Conservation (phyloP, 2,797 vertebrate genomes). For the Halcyon chelicuti region DNA sequence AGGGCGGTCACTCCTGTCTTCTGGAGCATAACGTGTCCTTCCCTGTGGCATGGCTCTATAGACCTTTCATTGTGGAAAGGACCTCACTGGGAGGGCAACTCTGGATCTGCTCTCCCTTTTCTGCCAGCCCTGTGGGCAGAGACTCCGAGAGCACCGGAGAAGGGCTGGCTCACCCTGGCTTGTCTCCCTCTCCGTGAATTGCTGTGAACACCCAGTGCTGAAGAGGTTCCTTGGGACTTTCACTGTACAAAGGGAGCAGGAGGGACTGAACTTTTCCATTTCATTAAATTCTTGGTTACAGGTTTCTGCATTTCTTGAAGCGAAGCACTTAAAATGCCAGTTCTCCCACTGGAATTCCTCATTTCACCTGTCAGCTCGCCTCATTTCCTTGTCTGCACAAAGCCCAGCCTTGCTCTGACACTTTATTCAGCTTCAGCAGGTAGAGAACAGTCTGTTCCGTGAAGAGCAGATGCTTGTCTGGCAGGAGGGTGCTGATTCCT, state of each 20-base stretch:
- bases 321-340: slow-evolving; percentile 34
- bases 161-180: not conserved
- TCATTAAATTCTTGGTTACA: slow-evolving; percentile 4
- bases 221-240: not conserved
- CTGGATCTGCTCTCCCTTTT: not conserved
- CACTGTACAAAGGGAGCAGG: not conserved
- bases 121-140: not conserved
- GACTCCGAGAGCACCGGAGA: not conserved
- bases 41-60: not conserved
- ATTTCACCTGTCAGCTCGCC: slow-evolving; percentile 43
- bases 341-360: not conserved
- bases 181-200: not conserved
- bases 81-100: not conserved
- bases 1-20: not conserved
- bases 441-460: not conserved
- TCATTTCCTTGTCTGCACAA: slow-evolving; percentile 44
- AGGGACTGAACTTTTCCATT: not conserved
- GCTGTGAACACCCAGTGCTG: not conserved
- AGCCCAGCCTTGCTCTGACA: not conserved
- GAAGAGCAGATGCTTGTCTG: not conserved
- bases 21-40: not conserved
- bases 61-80: not conserved
- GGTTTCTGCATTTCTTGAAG: slow-evolving; percentile 27
- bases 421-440: slow-evolving; percentile 16
- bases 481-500: not conserved